phyloP scores from a whole-genome alignment of 2,113 vertebrate species.

The Poicephalus meyeri region DNA sequence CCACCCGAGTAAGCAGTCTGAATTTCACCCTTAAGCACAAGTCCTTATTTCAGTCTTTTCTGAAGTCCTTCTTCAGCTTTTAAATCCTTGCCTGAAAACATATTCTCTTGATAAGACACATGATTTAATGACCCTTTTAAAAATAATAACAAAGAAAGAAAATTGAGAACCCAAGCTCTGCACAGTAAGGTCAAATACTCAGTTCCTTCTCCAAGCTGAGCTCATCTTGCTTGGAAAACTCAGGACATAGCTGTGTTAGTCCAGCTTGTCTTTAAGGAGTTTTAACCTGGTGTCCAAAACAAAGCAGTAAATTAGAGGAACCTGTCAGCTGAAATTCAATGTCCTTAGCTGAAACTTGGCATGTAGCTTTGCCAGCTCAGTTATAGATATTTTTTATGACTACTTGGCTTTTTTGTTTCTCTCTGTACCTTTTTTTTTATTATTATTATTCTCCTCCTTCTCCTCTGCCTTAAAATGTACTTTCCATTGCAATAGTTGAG shows the following conservation, averaged over 20 bases:
- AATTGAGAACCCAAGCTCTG: neutral
- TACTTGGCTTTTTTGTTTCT: constrained; percentile 1
- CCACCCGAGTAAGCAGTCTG: neutral
- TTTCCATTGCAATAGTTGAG: constrained; percentile 5
- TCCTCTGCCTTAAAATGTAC: constrained; percentile 8
- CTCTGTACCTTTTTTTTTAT: neutral
- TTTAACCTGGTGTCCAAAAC: constrained; percentile 66
- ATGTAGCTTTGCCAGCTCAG: constrained; percentile 41
- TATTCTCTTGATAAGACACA: neutral
- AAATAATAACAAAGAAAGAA: neutral
- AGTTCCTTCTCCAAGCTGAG: constrained; percentile 13
- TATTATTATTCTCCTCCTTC: neutral
- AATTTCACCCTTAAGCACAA: neutral
- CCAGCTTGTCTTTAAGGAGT: constrained; percentile 30
- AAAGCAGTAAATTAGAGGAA: constrained; percentile 68
- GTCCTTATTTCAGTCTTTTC: neutral
- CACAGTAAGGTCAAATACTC: neutral
- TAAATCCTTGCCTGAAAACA: neutral
- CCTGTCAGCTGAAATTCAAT: constrained; percentile 57
- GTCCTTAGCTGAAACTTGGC: constrained; percentile 53
- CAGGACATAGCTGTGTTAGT: neutral
- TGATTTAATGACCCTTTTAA: constrained; percentile 13
- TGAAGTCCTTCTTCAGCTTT: neutral
- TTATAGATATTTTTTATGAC: constrained; percentile 12
- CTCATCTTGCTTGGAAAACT: constrained; percentile 48